These are phyloP conservation scores for Sinhomidia bicolor DNA, from an alignment of 2,888 invertebrate species.

Conservation along the genomic window DNA sequence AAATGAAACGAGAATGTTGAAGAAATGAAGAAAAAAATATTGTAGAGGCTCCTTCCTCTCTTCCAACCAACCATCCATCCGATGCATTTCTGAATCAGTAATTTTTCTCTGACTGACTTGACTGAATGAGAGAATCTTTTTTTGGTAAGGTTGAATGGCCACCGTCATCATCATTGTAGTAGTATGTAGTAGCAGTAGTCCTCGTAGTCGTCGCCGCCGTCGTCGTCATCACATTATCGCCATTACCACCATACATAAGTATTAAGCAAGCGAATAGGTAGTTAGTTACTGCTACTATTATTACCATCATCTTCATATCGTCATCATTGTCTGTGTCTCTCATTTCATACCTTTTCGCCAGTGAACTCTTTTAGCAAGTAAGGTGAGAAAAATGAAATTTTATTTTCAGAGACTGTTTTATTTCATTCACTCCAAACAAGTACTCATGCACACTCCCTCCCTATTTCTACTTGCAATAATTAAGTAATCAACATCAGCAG, in stretches of 20 bases:
- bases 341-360: neutral
- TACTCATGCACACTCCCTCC: neutral
- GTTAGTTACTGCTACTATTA: too few relatives aligned
- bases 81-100: slow-evolving; percentile 11
- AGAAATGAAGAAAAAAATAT: neutral
- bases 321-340: slow-evolving; percentile 2
- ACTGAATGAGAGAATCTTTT: slow-evolving; percentile 11
- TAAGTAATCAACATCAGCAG: neutral
- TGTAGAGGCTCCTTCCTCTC: slow-evolving; percentile 32
- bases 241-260: neutral
- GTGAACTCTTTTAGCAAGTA: neutral
- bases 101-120: slow-evolving; percentile 20
- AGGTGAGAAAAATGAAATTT: slow-evolving; percentile 16
- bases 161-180: slow-evolving; percentile 27
- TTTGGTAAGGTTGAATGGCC: slow-evolving; percentile 62
- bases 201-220: too few relatives aligned
- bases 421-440: neutral
- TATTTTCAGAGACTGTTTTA: neutral
- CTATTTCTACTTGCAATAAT: neutral
- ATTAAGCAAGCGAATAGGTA: neutral
- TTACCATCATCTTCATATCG: slow-evolving; percentile 22
- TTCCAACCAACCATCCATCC: neutral
- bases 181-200: neutral
- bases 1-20: slow-evolving; percentile 6
- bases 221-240: too few relatives aligned